Conservation (phyloP, 2,113 vertebrate species). For the Hippopotamus amphibius region DNA sequence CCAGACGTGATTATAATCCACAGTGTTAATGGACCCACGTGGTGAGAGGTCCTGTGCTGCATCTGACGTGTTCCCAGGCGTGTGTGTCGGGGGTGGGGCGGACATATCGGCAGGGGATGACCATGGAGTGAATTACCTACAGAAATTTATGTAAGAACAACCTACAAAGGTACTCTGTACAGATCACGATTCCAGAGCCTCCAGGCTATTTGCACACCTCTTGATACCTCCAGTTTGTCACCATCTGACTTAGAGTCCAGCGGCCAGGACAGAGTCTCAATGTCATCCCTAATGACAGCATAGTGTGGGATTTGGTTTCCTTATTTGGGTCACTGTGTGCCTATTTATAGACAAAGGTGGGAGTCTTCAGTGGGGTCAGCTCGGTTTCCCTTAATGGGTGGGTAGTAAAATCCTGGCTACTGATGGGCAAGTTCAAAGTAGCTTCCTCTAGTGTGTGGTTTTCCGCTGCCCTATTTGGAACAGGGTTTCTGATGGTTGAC, state of each 20-base stretch:
- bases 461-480: background rate
- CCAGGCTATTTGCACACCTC: accelerated
- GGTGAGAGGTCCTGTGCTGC: background rate
- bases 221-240: background rate
- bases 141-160: background rate
- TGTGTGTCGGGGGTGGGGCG: too few relatives aligned
- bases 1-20: background rate
- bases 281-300: background rate
- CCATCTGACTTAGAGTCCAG: background rate
- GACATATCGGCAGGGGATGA: too few relatives aligned
- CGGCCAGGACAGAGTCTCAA: background rate
- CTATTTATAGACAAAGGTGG: background rate
- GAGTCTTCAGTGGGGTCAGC: background rate
- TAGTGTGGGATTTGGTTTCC: background rate
- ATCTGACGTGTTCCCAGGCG: accelerated
- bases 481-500: background rate
- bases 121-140: accelerated
- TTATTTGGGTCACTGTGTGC: background rate
- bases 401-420: background rate
- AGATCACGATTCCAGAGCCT: background rate
- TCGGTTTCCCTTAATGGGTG: accelerated
- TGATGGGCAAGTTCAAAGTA: accelerated
- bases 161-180: accelerated
- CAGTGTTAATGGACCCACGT: accelerated
- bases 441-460: background rate